Evolutionary conservation across 2,797 vertebrate genomes (phyloP).

Genomic region (Danio kyathit): DNA sequence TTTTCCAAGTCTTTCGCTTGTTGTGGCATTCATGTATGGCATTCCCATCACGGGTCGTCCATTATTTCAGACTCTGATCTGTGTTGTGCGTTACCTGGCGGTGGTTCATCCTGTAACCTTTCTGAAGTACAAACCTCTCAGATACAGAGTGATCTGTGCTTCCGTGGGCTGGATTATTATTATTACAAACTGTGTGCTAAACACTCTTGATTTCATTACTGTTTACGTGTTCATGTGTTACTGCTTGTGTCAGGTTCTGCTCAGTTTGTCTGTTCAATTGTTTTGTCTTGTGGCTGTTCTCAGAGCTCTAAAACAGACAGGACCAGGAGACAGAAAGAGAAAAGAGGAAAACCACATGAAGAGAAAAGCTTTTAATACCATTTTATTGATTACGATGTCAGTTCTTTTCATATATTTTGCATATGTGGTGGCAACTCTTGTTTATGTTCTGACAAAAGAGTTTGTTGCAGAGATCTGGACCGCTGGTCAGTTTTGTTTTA

Average conservation of each 20-base stretch:
- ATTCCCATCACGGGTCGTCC: neutral
- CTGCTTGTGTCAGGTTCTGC: neutral
- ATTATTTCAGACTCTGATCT: slow-evolving; percentile 50
- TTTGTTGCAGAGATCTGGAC: neutral
- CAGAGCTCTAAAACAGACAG: slow-evolving; percentile 12
- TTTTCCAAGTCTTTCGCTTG: neutral
- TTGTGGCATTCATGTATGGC: neutral
- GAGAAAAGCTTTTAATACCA: slow-evolving; percentile 24
- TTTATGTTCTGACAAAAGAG: slow-evolving; percentile 26
- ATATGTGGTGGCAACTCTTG: neutral
- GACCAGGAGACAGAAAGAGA: slow-evolving; percentile 25
- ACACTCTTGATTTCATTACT: neutral
- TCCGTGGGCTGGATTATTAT: slow-evolving; percentile 9
- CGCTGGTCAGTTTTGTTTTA: neutral
- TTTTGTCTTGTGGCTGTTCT: slow-evolving; percentile 43
- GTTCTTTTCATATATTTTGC: neutral
- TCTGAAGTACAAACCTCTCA: slow-evolving; percentile 47
- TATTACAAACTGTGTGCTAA: neutral
- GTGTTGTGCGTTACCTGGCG: slow-evolving; percentile 45
- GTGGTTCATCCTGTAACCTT: slow-evolving; percentile 54
- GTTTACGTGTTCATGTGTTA: neutral
- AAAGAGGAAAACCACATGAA: neutral
- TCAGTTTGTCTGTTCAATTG: slow-evolving; percentile 10
- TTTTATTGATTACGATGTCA: neutral
- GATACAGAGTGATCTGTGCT: slow-evolving; percentile 47